These are phyloP conservation scores for Daubentonia madagascariensis DNA, from an alignment of 2,113 vertebrate species.

Conservation along the genomic window DNA sequence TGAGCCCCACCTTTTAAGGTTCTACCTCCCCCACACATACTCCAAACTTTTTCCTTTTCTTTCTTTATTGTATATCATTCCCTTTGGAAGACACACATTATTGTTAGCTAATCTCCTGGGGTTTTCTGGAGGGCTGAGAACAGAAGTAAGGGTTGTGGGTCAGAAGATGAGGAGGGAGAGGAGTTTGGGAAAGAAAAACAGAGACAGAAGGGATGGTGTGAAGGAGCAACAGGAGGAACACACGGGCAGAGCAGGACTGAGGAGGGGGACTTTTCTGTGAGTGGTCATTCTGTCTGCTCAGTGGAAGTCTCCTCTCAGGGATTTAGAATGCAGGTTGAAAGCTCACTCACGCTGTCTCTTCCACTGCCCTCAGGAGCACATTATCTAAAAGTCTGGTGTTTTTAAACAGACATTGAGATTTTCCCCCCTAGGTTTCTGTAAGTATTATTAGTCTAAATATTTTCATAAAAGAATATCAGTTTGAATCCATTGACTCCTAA, in stretches of 20 bases:
- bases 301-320: background rate
- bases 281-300: background rate
- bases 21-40: background rate
- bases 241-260: fast-evolving
- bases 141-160: background rate
- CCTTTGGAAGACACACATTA: background rate
- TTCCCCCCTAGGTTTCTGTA: background rate
- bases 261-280: too few species aligned
- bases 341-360: background rate
- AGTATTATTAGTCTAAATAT: conserved; percentile 50
- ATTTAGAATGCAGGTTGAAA: background rate
- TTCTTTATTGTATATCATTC: background rate
- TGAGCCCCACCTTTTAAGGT: background rate
- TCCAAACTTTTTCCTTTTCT: background rate
- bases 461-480: conserved; percentile 47
- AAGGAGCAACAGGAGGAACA: background rate
- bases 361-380: background rate
- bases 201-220: background rate
- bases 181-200: background rate
- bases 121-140: background rate
- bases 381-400: background rate
- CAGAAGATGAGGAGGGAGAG: background rate
- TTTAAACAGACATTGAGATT: conserved; percentile 15
- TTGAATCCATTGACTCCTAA: conserved; percentile 43
- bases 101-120: background rate